Conservation (phyloP, 2,888 invertebrate genomes). For the Diaperis boleti region DNA sequence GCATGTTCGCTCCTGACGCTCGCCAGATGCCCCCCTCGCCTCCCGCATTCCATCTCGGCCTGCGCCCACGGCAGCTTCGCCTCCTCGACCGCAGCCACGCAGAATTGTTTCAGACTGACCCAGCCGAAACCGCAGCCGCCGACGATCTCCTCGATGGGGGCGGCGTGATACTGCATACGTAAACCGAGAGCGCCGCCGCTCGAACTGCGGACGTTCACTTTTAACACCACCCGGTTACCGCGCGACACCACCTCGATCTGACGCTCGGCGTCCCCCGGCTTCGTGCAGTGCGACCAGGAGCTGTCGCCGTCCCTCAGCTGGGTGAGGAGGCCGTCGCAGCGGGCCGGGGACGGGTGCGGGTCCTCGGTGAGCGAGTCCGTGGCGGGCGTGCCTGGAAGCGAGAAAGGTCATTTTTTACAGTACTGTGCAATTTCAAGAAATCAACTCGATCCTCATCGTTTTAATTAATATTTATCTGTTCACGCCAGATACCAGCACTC, state of each 20-base stretch:
- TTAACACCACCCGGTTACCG: constrained; percentile 64
- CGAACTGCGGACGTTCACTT: constrained; percentile 58
- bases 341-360: constrained; percentile 56
- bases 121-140: constrained; percentile 79
- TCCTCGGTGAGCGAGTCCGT: constrained; percentile 50
- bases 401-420: neutral
- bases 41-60: constrained; percentile 76
- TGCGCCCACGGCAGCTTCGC: constrained; percentile 74
- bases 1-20: constrained; percentile 75
- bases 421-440: neutral
- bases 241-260: constrained; percentile 70
- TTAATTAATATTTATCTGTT: no score
- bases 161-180: constrained; percentile 75
- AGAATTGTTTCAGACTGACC: constrained; percentile 76
- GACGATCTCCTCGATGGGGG: constrained; percentile 72
- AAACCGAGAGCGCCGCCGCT: constrained; percentile 58
- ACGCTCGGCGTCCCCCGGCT: constrained; percentile 70
- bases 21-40: constrained; percentile 76
- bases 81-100: constrained; percentile 73
- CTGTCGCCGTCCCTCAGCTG: constrained; percentile 71
- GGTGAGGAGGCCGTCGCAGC: constrained; percentile 72
- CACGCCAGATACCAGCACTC: no score
- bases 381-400: constrained; percentile 45
- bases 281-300: constrained; percentile 73
- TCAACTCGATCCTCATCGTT: no score